Conservation (phyloP, 2,888 invertebrate species). For the Bombyx huttoni region DNA sequence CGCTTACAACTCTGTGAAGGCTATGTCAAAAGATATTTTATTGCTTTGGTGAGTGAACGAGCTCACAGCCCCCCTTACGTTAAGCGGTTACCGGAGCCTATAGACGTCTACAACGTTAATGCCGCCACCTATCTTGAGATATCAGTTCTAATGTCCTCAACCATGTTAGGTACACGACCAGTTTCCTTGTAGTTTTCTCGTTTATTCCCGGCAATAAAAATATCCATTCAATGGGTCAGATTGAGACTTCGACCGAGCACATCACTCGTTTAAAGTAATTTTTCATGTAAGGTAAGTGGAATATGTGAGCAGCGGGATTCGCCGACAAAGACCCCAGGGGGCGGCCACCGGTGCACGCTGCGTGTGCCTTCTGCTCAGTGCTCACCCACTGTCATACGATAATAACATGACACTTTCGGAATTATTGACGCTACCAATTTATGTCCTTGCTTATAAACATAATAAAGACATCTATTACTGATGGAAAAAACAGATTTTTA, state of each 20-base stretch:
- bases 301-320: constrained; percentile 43
- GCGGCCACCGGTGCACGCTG: constrained; percentile 39
- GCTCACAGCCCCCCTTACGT: too few species aligned
- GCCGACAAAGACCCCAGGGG: constrained; percentile 63
- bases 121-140: too few species aligned
- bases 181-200: too few species aligned
- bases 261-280: constrained; percentile 29
- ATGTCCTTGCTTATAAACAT: constrained; percentile 3
- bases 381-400: constrained; percentile 30
- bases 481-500: neutral
- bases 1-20: neutral
- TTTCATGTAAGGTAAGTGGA: constrained; percentile 52
- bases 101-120: too few species aligned
- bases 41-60: too few species aligned
- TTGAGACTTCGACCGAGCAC: constrained; percentile 10
- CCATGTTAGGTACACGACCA: too few species aligned
- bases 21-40: too few species aligned
- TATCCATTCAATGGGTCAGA: neutral
- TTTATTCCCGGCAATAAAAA: too few species aligned
- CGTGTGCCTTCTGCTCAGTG: constrained; percentile 28
- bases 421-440: constrained; percentile 27
- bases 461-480: neutral
- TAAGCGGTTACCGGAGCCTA: too few species aligned
- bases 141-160: too few species aligned
- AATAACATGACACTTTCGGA: constrained; percentile 42